A percentile compares a stretch with the other conserved stretches of the same genome.
These are phyloP conservation scores for Ips typographus DNA, from an alignment of 1,140 invertebrate species.

Conservation along the genomic window DNA sequence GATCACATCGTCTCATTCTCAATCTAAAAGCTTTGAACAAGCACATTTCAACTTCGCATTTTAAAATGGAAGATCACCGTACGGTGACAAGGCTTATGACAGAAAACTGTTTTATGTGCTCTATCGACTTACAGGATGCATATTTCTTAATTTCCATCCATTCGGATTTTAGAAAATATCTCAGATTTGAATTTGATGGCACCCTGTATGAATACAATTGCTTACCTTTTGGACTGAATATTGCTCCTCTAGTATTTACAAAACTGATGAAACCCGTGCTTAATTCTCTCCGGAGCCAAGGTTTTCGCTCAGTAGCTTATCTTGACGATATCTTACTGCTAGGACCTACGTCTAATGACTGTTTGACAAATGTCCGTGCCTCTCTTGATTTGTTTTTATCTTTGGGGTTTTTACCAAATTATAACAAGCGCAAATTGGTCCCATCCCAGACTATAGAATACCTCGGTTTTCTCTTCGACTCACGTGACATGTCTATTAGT, in stretches of 20 bases:
- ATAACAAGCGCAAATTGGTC: not conserved
- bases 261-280: slow-evolving; percentile 23
- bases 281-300: slow-evolving; percentile 2
- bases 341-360: not conserved
- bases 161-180: not conserved
- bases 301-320: not conserved
- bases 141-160: not conserved
- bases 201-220: slow-evolving; percentile 20
- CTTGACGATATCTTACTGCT: not conserved
- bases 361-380: not conserved
- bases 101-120: not conserved
- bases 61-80: slow-evolving; percentile 6
- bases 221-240: slow-evolving; percentile 16
- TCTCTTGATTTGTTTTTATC: not conserved
- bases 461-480: not conserved
- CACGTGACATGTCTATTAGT: not conserved
- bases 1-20: slow-evolving; percentile 1
- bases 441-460: not conserved
- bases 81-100: slow-evolving; percentile 31
- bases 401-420: not conserved
- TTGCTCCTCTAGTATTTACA: not conserved
- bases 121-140: not conserved
- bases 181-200: slow-evolving; percentile 10
- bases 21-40: slow-evolving; percentile 5
- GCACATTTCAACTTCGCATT: not conserved